Evolutionary conservation across 2,888 invertebrate genomes (phyloP).

Genomic region (Mesoligia furuncula): DNA sequence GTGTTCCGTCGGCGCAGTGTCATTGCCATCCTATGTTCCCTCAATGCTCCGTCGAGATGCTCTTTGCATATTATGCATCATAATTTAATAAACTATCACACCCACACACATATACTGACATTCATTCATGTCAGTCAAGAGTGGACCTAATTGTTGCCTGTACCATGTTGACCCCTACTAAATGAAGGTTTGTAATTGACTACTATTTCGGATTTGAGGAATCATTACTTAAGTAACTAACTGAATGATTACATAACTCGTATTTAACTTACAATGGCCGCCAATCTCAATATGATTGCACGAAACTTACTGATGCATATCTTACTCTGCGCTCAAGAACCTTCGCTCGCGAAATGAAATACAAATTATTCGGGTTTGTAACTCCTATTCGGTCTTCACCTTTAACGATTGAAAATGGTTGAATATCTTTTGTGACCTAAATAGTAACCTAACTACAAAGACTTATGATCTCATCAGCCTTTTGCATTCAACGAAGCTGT

Average conservation of each 20-base stretch:
- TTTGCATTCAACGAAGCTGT: slow-evolving; percentile 11
- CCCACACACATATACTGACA: neutral
- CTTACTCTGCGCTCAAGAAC: slow-evolving; percentile 35
- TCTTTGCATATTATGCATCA: neutral
- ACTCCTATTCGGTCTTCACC: neutral
- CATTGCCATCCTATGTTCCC: slow-evolving; percentile 45
- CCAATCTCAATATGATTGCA: slow-evolving; percentile 37
- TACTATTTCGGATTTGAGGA: slow-evolving; percentile 21
- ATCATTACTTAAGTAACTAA: slow-evolving; percentile 9
- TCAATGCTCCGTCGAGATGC: slow-evolving; percentile 21
- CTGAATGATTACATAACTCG: slow-evolving; percentile 27
- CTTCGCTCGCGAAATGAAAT: slow-evolving; percentile 25
- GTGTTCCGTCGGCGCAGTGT: slow-evolving; percentile 42
- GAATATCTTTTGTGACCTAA: slow-evolving; percentile 16
- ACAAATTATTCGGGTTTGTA: slow-evolving; percentile 13
- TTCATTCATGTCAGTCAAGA: slow-evolving; percentile 10
- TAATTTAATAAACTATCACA: slow-evolving; percentile 17
- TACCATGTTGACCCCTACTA: too few species aligned
- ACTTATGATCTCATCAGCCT: slow-evolving; percentile 22
- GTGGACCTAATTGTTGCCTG: neutral
- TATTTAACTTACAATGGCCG: slow-evolving; percentile 32
- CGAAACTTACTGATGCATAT: slow-evolving; percentile 46
- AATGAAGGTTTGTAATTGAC: neutral
- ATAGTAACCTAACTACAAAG: slow-evolving; percentile 20
- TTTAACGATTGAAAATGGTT: slow-evolving; percentile 2